Percentiles rank a stretch among this genome's conserved stretches.
Conservation (phyloP, 2,113 vertebrate genomes). For the Seriola quinqueradiata region DNA sequence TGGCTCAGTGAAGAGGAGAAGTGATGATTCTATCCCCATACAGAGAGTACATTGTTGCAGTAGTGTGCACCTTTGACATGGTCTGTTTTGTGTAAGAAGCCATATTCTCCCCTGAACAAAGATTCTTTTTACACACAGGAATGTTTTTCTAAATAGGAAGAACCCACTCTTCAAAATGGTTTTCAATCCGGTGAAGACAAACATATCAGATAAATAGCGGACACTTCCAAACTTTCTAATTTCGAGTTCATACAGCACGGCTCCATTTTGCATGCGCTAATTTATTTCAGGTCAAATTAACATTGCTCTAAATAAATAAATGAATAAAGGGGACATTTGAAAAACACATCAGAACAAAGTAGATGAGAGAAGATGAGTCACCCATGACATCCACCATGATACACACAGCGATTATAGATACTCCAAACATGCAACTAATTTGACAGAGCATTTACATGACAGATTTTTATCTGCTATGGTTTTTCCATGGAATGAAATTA, state of each 20-base stretch:
- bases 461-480: background rate
- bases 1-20: conserved; percentile 4
- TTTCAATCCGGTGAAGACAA: background rate
- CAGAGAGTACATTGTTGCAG: conserved; percentile 16
- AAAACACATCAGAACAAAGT: background rate
- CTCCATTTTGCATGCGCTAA: background rate
- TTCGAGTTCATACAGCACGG: background rate
- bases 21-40: conserved; percentile 5
- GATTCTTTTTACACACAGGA: background rate
- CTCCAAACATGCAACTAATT: conserved; percentile 9
- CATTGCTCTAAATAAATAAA: too few relatives aligned
- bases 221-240: background rate
- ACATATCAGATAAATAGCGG: background rate
- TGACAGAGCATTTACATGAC: conserved; percentile 13
- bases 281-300: background rate
- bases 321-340: too few relatives aligned
- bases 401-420: background rate
- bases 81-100: background rate
- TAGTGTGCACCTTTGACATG: conserved; percentile 26
- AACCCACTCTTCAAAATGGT: background rate
- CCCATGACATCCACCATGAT: background rate
- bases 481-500: background rate
- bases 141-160: background rate
- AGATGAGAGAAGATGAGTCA: background rate
- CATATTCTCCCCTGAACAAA: background rate